Evolutionary conservation across 2,797 vertebrate species (phyloP).

Genomic region (Cossypha heuglini): DNA sequence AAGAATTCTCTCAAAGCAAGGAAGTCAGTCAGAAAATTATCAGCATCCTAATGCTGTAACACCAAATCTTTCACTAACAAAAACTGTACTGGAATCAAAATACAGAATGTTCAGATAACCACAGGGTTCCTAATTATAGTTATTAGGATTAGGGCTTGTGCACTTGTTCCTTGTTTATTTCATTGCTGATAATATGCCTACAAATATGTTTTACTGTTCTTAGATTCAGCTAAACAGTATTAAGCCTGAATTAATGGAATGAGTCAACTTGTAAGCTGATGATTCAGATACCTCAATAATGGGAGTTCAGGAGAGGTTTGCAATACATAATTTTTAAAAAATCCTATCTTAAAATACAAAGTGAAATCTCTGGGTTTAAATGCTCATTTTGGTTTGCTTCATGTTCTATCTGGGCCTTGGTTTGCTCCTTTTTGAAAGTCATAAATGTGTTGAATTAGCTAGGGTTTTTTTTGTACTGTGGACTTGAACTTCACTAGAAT

Average conservation of each 20-base stretch:
- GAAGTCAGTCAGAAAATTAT: neutral
- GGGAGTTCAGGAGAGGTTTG: neutral
- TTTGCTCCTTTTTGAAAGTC: slow-evolving; percentile 6
- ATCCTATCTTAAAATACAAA: neutral
- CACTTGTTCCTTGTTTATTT: neutral
- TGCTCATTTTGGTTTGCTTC: neutral
- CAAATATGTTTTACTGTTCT: neutral
- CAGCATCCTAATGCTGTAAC: neutral
- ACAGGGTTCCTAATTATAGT: slow-evolving; percentile 19
- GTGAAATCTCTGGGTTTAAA: neutral
- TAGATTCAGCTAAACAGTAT: neutral
- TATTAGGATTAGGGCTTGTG: slow-evolving; percentile 8
- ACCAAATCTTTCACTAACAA: neutral
- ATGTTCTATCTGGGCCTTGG: neutral
- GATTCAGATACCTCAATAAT: neutral
- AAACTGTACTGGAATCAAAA: slow-evolving; percentile 15
- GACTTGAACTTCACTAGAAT: neutral
- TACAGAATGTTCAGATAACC: neutral
- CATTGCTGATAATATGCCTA: slow-evolving; percentile 10
- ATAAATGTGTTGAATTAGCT: neutral
- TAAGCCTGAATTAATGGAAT: slow-evolving; percentile 15
- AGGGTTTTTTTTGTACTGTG: neutral
- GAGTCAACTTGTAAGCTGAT: slow-evolving; percentile 6
- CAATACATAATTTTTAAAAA: neutral
- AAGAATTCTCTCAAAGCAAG: neutral